Evolutionary conservation across 2,888 invertebrate species (phyloP), one percentile per base, ranked within the genome.

Genomic region (Sesamia inferens): DNA sequence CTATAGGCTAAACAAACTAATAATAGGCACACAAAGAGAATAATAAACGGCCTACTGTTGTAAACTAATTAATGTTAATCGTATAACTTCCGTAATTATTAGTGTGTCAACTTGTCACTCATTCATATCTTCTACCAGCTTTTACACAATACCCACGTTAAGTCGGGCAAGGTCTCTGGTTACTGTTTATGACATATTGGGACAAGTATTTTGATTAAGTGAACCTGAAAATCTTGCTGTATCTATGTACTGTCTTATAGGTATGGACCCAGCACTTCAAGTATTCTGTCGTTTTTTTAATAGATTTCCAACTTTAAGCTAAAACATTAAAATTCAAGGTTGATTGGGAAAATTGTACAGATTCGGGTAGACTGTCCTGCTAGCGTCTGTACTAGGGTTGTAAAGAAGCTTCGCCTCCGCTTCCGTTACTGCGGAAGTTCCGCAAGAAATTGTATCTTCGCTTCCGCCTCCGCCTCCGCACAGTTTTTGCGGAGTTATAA

Each of bases 1-100:
- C 88, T 90, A 81, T 85, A 84, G 82, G 70, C 71, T 80, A 78
- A 82, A 77, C 82, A 81, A 70, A 76, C 83, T 80, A 73, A 64
- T 82, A 48, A 57, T 62, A 78, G 51, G 58, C 63, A 79, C 77
- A 76, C 76, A 69, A 54, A 63, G 77, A 78, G 79, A 82, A 87
- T 86, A 79, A 75, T 80, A 76, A 82, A 72, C 54, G 54, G 39
- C 42, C 16, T 51, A 62, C 39, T 62, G 57, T 65, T 73, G 59
- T 70, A 24, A 68, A 73, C 58, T 78, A 71, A 78, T 83, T 71
- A 85, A 77, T 84, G 63, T 71, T 76, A 62, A 71, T 69, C 66
- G 42, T 61, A 74, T 63, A 75, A 39, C 71, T 68, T 73, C 54
- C 68, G 55, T 68, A 69, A 73, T 44, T 68, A 58, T 67, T n/a